phyloP scores from a whole-genome alignment of 2,888 invertebrate species.

The Ommatoiulus sabulosus region DNA sequence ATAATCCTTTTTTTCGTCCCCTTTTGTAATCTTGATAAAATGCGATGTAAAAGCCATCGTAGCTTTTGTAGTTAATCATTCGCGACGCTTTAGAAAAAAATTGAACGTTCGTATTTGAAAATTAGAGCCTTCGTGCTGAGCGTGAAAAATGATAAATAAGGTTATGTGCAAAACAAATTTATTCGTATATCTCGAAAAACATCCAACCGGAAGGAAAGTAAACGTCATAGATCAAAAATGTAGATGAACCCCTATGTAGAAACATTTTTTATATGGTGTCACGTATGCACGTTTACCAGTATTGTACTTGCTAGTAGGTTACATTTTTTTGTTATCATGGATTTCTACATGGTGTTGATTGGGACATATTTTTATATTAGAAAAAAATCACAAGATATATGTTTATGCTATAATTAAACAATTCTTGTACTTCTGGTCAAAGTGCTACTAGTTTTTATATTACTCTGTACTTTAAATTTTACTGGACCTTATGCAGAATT shows the following conservation, averaged over 20 bases:
- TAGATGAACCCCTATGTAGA: not conserved
- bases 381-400: too few species aligned
- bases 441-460: too few species aligned
- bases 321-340: too few species aligned
- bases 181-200: not conserved
- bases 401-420: too few species aligned
- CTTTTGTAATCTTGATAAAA: not conserved
- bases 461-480: too few species aligned
- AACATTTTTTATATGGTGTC: not conserved
- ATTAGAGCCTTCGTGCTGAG: not conserved
- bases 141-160: slow-evolving; percentile 2
- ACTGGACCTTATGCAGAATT: too few species aligned
- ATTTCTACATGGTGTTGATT: too few species aligned
- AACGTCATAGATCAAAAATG: not conserved
- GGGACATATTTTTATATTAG: too few species aligned
- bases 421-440: too few species aligned
- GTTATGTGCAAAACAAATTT: not conserved
- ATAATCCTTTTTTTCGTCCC: not conserved
- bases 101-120: not conserved
- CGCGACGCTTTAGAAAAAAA: not conserved
- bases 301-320: too few species aligned
- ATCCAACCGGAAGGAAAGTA: not conserved
- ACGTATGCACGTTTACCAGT: not conserved
- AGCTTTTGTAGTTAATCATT: not conserved
- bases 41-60: not conserved